Conservation (phyloP, 2,888 invertebrate genomes). For the Cordilura impudica region DNA sequence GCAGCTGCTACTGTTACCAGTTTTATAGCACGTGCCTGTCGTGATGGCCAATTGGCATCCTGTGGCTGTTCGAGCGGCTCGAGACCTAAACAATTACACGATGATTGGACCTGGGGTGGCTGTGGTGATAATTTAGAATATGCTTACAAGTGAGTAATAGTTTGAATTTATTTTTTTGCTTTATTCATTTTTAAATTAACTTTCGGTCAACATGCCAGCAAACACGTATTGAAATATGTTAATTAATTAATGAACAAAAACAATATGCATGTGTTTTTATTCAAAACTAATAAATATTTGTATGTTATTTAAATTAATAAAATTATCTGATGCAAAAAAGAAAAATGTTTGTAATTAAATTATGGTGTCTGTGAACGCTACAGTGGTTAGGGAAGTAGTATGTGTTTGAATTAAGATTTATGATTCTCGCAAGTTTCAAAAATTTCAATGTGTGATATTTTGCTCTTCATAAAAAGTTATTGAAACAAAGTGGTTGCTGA, state of each 20-base stretch:
- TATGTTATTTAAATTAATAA: slow-evolving; percentile 49
- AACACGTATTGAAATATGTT: not conserved
- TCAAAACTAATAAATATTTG: slow-evolving; percentile 21
- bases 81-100: slow-evolving; percentile 89
- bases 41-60: slow-evolving; percentile 92
- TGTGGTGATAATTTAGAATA: slow-evolving; percentile 98
- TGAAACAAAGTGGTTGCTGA: too few relatives aligned
- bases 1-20: slow-evolving; percentile 93
- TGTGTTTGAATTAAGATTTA: too few relatives aligned
- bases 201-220: not conserved
- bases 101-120: slow-evolving; percentile 98
- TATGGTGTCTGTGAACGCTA: slow-evolving; percentile 1
- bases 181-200: slow-evolving; percentile 4
- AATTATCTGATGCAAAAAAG: slow-evolving; percentile 12
- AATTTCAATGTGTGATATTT: too few relatives aligned
- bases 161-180: slow-evolving; percentile 3
- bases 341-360: not conserved
- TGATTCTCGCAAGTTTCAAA: too few relatives aligned
- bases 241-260: slow-evolving; percentile 46
- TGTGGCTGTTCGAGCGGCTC: slow-evolving; percentile 93
- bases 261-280: slow-evolving; percentile 1
- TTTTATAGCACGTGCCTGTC: slow-evolving; percentile 92
- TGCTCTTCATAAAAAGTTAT: too few relatives aligned
- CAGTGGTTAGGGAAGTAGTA: too few relatives aligned
- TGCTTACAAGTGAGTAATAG: slow-evolving; percentile 89